Percentiles rank a stretch among this genome's conserved stretches.
These are phyloP conservation scores for Catamblyrhynchus diadema DNA, from an alignment of 2,797 vertebrate species.

Conservation along the genomic window DNA sequence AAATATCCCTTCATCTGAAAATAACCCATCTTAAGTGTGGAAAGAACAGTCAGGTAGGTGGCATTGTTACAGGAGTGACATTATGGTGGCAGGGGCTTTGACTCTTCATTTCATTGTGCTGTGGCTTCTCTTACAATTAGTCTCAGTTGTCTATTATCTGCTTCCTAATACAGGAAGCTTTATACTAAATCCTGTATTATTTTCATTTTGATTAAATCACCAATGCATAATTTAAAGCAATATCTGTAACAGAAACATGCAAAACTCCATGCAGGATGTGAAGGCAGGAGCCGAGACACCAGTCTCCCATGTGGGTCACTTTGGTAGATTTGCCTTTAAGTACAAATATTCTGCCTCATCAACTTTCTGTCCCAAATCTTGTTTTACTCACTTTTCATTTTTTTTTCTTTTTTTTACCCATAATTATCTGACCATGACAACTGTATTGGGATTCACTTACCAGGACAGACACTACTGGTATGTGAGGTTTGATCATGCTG, in stretches of 20 bases:
- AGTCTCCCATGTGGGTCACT: background rate
- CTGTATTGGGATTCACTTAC: background rate
- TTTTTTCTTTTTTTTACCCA: background rate
- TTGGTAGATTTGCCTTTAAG: background rate
- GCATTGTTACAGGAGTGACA: background rate
- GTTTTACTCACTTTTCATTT: background rate
- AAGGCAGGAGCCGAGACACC: background rate
- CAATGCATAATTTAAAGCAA: background rate
- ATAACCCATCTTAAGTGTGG: background rate
- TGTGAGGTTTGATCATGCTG: background rate
- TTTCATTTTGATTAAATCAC: background rate
- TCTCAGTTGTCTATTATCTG: background rate
- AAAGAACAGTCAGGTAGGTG: background rate
- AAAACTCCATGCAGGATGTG: background rate
- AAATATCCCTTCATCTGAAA: background rate
- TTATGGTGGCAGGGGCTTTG: background rate
- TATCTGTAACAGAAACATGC: background rate
- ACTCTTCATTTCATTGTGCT: background rate
- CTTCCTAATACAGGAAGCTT: background rate
- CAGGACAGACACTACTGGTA: background rate
- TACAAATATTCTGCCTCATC: background rate
- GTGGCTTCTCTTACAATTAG: background rate
- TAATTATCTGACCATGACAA: background rate
- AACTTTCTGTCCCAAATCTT: background rate
- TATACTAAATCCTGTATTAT: background rate